Evolutionary conservation across 2,797 vertebrate genomes (phyloP), one percentile per base, ranked within the genome.

Genomic region (Etheostoma perlongum): DNA sequence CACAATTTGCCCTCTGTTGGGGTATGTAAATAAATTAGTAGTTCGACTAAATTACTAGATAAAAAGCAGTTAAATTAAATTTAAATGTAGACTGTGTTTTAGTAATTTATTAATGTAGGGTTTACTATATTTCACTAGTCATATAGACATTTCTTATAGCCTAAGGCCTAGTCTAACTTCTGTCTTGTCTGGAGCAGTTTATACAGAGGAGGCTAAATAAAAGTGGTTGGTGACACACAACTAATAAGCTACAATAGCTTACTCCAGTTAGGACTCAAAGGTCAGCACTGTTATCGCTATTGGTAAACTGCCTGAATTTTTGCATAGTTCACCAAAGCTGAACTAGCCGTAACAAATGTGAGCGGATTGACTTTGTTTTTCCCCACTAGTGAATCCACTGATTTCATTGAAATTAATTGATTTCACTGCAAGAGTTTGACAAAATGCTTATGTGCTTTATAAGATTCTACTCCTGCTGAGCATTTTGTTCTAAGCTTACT

Each of bases 1-100:
- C 12, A 51, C 14, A 36, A 77, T 68, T 69, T 68, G 42, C 40
- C 58, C 36, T 57, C 51, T 21, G 62, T 18, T 53, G 48, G 14
- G 49, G 16, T 68, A 7, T 60, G 33, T 44, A 5, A 53, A 36
- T 44, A 33, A 27, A n/a, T 5, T 33, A 2, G 5, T 25, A 58
- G 4, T 15, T 49, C 30, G n/a, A 33, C 5, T 16, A 9, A 42
- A 21, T 21, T 51, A 16, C 42, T 27, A 4, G 2, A 40, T 19
- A 53, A 6, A 30, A 18, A 21, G 27, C 23, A 23, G 27, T 33
- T 47, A 21, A 33, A 23, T 7, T 52, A 51, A 12, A 59, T 25
- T 27, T 6, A 49, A 5, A 62, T 42, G 30, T 7, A 25, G 30
- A 19, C 2, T 15, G 7, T 52, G 2, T 30, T 60, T 25, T 27